A percentile compares a stretch with the other conserved stretches of the same genome.
These are phyloP conservation scores for Euzophera pinguis DNA, from an alignment of 2,888 invertebrate species.

Conservation along the genomic window DNA sequence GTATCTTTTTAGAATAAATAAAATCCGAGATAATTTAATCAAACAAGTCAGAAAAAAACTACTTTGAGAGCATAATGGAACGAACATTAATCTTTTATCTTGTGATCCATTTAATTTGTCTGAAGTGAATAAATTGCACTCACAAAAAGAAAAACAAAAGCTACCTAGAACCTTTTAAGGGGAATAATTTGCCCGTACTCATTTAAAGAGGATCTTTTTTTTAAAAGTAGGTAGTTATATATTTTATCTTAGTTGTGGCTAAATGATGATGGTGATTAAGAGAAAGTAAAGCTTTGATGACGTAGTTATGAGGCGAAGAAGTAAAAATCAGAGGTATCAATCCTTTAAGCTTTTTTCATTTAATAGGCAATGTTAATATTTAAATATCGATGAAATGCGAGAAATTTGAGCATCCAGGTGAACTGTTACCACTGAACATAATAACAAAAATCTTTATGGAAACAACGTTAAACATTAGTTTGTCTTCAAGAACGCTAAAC, in stretches of 20 bases:
- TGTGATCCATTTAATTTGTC: not conserved
- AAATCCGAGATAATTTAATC: not conserved
- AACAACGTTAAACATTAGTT: constrained; percentile 4
- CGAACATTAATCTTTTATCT: not conserved
- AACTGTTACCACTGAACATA: no score
- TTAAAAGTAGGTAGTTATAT: not conserved
- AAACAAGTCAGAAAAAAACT: not conserved
- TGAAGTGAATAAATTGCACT: not conserved
- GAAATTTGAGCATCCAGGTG: no score
- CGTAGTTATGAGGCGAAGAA: no score
- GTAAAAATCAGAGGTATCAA: no score
- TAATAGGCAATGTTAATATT: no score
- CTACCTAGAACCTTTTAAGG: not conserved
- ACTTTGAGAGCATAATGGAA: not conserved
- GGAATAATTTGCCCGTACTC: not conserved
- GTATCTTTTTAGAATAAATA: not conserved
- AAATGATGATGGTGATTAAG: no score
- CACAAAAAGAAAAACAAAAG: not conserved
- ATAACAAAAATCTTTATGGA: not conserved
- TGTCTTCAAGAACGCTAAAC: constrained; percentile 9
- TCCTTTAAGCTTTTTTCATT: no score
- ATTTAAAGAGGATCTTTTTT: not conserved
- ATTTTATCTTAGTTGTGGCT: not conserved
- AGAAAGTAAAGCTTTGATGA: no score
- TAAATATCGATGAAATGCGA: no score